These are phyloP conservation scores for Nephila pilipes DNA, from an alignment of 1,140 invertebrate species.

Conservation along the genomic window DNA sequence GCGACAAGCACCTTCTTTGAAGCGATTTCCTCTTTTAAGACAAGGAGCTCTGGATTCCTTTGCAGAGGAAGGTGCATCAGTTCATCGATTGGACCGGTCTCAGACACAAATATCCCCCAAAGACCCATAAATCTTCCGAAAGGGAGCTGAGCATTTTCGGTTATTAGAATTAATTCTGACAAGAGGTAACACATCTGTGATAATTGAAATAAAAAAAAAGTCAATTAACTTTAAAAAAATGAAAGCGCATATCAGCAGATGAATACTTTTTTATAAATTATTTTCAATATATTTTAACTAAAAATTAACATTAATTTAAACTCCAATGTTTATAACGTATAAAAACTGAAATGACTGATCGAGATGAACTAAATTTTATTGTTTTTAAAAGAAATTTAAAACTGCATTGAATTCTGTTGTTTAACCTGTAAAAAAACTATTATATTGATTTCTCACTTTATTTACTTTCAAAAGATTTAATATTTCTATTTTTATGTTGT, in stretches of 20 bases:
- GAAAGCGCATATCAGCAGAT: not conserved
- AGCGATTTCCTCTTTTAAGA: slow-evolving; percentile 73
- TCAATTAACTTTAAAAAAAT: too few relatives aligned
- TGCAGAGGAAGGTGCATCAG: slow-evolving; percentile 73
- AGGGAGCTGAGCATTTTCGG: not conserved
- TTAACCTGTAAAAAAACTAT: too few relatives aligned
- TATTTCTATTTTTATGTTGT: too few relatives aligned
- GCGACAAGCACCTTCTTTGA: slow-evolving; percentile 56
- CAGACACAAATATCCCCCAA: slow-evolving; percentile 65
- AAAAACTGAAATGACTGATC: too few relatives aligned
- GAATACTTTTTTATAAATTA: not conserved
- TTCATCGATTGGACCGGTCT: slow-evolving; percentile 61
- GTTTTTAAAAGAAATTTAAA: too few relatives aligned
- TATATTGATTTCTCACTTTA: too few relatives aligned
- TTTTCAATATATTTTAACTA: not conserved
- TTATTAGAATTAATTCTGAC: not conserved
- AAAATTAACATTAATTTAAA: too few relatives aligned
- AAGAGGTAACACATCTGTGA: slow-evolving; percentile 2
- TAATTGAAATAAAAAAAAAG: slow-evolving; percentile 7
- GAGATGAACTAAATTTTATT: too few relatives aligned
- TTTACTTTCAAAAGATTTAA: too few relatives aligned
- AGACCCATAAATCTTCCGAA: not conserved
- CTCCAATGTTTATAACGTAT: too few relatives aligned
- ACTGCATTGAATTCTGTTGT: too few relatives aligned
- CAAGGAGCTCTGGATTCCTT: slow-evolving; percentile 72